These are phyloP conservation scores for Leptinotarsa undecemlineata DNA, from an alignment of 1,140 invertebrate species.

Conservation along the genomic window DNA sequence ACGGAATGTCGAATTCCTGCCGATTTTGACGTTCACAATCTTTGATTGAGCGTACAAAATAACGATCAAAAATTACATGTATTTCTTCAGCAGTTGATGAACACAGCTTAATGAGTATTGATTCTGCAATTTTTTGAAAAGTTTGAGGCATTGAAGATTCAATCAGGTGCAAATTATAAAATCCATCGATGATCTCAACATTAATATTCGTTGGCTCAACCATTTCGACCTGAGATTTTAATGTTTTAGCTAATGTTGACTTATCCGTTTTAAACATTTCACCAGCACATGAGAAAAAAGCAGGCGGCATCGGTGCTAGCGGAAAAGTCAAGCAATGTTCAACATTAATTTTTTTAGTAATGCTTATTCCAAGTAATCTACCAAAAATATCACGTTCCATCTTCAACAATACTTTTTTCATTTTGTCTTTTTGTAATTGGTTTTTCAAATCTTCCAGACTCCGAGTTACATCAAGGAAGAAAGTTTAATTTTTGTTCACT, in stretches of 20 bases:
- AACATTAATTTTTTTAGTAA: conserved; percentile 39
- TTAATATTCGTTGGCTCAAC: conserved; percentile 15
- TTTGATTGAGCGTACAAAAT: no score
- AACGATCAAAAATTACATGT: no score
- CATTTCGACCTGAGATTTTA: conserved; percentile 21
- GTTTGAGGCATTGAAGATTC: conserved; percentile 22
- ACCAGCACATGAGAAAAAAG: conserved; percentile 42
- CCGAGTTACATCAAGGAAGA: background rate
- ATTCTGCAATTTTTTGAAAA: conserved; percentile 27
- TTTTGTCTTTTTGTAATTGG: background rate
- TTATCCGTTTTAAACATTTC: conserved; percentile 44
- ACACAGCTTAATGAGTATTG: conserved; percentile 13
- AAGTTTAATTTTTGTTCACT: background rate
- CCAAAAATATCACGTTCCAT: background rate
- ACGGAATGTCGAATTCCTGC: no score
- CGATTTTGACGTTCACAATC: no score
- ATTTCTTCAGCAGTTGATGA: no score
- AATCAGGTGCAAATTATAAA: conserved; percentile 24
- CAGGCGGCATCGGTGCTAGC: conserved; percentile 38
- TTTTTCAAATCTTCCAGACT: background rate
- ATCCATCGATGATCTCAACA: conserved; percentile 18
- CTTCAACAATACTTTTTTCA: background rate
- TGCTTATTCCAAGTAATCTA: background rate
- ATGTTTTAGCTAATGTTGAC: conserved; percentile 39
- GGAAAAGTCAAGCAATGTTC: conserved; percentile 35